phyloP scores from a whole-genome alignment of 2,797 vertebrate species.

The Muraenolepis orangiensis region DNA sequence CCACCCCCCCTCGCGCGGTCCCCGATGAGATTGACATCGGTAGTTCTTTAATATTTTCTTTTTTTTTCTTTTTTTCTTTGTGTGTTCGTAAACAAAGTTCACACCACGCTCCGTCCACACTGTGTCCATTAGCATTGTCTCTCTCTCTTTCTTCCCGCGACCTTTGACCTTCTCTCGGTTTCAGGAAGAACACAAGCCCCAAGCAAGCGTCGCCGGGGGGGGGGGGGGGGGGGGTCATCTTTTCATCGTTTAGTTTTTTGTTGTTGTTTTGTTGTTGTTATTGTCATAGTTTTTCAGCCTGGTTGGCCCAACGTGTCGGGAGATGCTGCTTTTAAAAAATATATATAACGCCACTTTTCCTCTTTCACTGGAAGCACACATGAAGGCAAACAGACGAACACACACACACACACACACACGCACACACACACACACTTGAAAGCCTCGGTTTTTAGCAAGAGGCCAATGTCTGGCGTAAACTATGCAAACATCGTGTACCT shows the following conservation, averaged over 20 bases:
- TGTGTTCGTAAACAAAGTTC: slow-evolving; percentile 36
- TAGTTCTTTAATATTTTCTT: slow-evolving; percentile 49
- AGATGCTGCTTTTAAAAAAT: slow-evolving; percentile 17
- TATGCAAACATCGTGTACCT: neutral
- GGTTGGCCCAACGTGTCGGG: slow-evolving; percentile 7
- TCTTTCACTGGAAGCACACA: slow-evolving; percentile 16
- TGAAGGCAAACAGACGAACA: slow-evolving; percentile 7
- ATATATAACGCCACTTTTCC: slow-evolving; percentile 15
- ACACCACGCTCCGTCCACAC: too few relatives aligned
- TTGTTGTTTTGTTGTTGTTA: neutral
- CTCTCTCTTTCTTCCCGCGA: too few relatives aligned
- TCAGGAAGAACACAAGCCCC: too few relatives aligned
- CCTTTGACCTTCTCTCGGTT: too few relatives aligned
- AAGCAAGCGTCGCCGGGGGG: too few relatives aligned
- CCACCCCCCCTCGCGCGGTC: slow-evolving; percentile 42
- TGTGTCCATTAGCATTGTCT: neutral
- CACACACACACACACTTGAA: neutral
- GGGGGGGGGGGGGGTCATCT: too few relatives aligned
- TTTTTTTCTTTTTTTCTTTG: too few relatives aligned
- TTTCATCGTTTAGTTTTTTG: slow-evolving; percentile 12
- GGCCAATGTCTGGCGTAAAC: slow-evolving; percentile 5
- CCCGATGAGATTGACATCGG: slow-evolving; percentile 61
- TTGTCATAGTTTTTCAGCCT: neutral
- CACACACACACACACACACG: neutral
- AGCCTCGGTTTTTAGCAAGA: slow-evolving; percentile 34